Evolutionary conservation across 1,140 invertebrate genomes (phyloP), one percentile per base, ranked within the genome.

Genomic region (Danaus melanippus): DNA sequence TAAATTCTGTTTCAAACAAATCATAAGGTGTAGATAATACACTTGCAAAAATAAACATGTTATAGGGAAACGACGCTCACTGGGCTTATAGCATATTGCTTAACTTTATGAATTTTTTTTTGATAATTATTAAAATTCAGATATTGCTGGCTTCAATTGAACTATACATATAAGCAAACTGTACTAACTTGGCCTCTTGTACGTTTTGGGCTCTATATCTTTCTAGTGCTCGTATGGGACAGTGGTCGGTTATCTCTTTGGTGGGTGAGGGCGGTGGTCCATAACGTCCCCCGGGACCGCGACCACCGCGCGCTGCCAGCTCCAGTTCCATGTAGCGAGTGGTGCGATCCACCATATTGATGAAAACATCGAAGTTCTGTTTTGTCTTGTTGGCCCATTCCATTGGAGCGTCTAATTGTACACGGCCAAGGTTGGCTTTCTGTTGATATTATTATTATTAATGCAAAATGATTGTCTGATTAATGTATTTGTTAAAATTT

Each of bases 291-390:
- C 73, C 80, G 0, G 69, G 61, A 0, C 81, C 81, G 11, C 83
- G 76, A 0, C 83, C 80, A 0, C 74, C 80, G 54, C 83, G 74
- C 1, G 53, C 66, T 0, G 17, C 50, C 8, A 62, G 2, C 0
- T 81, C 78, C 54, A 86, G 53, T 59, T 84, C 80, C 79, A 78
- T 83, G 64, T 73, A 82, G 12, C 83, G 80, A 2, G 76, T 75
- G 50, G 67, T 65, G 8, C 81, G 76, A 60, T 86, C 83, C 48
- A 86, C 67, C 73, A 86, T 84, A 67, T 84, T 82, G 55, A 86
- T 82, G 64, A 86, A 86, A 12, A 86, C 83, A 50, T 86, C 83
- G 44, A 77, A 74, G 17, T 80, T 75, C 51, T 74, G 56, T 0
- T 80, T 74, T 10, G 42, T 69, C 39, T 76, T 76, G 6, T 32